Evolutionary conservation across 2,113 vertebrate genomes (phyloP).

Genomic region (Climacteris rufus): DNA sequence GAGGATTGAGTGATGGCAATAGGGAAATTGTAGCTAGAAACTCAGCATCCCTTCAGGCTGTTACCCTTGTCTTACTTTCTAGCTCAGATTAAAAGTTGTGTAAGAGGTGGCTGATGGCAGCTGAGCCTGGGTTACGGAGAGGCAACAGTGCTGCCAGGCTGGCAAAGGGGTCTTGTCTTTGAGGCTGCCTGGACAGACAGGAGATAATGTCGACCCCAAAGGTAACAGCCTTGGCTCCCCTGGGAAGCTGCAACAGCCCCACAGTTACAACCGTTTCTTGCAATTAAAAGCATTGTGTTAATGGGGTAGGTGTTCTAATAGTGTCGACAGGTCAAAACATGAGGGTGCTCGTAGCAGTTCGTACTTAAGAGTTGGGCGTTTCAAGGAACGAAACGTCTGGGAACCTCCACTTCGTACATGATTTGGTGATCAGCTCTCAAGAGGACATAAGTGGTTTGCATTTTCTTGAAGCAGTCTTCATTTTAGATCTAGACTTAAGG

Average conservation of each 20-base stretch:
- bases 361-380: neutral
- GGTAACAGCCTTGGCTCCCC: neutral
- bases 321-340: neutral
- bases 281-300: neutral
- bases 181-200: neutral
- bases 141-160: neutral
- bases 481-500: neutral
- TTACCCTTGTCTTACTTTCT: neutral
- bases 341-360: neutral
- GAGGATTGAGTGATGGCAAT: neutral
- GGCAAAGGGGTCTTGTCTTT: neutral
- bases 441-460: neutral
- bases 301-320: neutral
- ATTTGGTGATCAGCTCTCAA: rapidly evolving
- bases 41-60: neutral
- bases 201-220: rapidly evolving
- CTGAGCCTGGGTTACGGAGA: rapidly evolving
- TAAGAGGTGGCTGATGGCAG: neutral
- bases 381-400: neutral
- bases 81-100: neutral
- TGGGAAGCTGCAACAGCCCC: neutral
- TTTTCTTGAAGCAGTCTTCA: neutral
- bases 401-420: neutral
- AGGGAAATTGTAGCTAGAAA: neutral
- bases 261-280: neutral